phyloP scores from a whole-genome alignment of 2,113 vertebrate species.

The Cyanoderma ruficeps region DNA sequence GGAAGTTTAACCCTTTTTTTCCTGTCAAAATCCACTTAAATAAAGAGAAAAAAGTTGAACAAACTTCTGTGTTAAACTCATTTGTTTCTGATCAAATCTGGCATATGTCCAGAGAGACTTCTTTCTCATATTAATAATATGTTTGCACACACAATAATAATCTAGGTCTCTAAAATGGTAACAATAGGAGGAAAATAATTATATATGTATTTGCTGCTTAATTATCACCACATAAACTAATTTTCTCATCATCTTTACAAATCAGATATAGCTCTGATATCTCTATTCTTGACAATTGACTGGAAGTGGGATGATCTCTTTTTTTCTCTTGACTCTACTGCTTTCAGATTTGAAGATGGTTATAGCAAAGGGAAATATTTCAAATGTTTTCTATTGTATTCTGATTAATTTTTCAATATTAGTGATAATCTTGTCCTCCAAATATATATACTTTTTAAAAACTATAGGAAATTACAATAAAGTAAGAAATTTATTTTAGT shows the following conservation, averaged over 20 bases:
- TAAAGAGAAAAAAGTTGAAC: not conserved
- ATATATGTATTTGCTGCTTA: not conserved
- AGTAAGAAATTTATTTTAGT: not conserved
- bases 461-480: not conserved
- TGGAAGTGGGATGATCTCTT: not conserved
- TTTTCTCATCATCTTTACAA: not conserved
- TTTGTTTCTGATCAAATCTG: not conserved
- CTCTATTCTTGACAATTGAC: not conserved
- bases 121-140: not conserved
- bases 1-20: not conserved
- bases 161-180: not conserved
- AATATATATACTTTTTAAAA: accelerated
- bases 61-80: not conserved
- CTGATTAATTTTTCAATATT: not conserved
- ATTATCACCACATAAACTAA: not conserved
- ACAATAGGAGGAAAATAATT: not conserved
- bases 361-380: not conserved
- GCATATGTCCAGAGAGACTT: not conserved
- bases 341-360: not conserved
- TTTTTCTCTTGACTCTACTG: not conserved
- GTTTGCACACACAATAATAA: not conserved
- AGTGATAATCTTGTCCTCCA: not conserved
- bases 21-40: not conserved
- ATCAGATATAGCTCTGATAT: not conserved
- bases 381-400: not conserved